Evolutionary conservation across 1,140 invertebrate species (phyloP).

Genomic region (Gonioctena quinquepunctata): DNA sequence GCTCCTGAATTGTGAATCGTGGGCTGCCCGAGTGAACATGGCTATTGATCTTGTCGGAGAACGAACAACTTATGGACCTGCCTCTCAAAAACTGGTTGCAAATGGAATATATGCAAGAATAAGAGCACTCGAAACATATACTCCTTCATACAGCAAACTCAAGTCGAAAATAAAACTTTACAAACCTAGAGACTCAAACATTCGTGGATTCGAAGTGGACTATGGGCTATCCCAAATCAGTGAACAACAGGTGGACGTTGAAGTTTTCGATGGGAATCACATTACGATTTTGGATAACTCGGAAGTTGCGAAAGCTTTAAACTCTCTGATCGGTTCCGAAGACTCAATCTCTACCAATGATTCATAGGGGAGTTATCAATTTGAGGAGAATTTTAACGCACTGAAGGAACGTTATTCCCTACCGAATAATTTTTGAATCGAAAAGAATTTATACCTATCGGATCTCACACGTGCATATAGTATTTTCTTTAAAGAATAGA

Average conservation of each 20-base stretch:
- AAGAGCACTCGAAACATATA: slow-evolving; percentile 60
- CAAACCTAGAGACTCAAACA: slow-evolving; percentile 62
- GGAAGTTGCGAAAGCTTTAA: slow-evolving; percentile 44
- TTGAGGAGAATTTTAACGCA: too few species aligned
- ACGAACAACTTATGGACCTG: slow-evolving; percentile 56
- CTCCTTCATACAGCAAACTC: slow-evolving; percentile 56
- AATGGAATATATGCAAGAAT: slow-evolving; percentile 62
- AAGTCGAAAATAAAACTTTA: slow-evolving; percentile 67
- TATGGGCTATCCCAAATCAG: slow-evolving; percentile 66
- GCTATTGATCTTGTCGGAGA: slow-evolving; percentile 48
- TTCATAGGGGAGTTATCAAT: too few species aligned
- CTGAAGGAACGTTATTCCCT: too few species aligned
- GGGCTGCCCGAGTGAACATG: slow-evolving; percentile 19
- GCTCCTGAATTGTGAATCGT: slow-evolving; percentile 14
- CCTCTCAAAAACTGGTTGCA: slow-evolving; percentile 58
- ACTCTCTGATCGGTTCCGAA: not conserved
- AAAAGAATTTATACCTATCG: too few species aligned
- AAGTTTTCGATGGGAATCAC: slow-evolving; percentile 72
- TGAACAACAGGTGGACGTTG: slow-evolving; percentile 58
- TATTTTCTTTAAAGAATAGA: too few species aligned
- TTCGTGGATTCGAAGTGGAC: slow-evolving; percentile 62
- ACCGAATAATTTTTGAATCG: too few species aligned
- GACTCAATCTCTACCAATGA: too few species aligned
- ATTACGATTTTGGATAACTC: slow-evolving; percentile 68
- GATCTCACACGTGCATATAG: too few species aligned